Percentiles rank a stretch among this genome's conserved stretches.
These are phyloP conservation scores for Brachyrhaphis roseni DNA, from an alignment of 2,797 vertebrate genomes.

Conservation along the genomic window DNA sequence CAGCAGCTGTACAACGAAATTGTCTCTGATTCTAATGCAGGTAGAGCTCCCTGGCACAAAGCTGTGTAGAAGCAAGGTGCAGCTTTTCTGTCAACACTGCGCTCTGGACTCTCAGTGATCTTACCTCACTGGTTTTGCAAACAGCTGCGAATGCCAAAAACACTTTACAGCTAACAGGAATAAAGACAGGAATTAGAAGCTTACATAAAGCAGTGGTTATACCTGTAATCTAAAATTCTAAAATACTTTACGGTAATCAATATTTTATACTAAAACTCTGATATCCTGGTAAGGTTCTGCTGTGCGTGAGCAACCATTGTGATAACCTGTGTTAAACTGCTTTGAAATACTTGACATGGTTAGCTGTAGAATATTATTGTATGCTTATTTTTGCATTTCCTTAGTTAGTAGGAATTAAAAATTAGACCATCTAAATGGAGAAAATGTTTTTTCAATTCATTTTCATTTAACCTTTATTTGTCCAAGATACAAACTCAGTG, in stretches of 20 bases:
- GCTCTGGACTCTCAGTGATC: neutral
- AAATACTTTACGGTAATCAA: neutral
- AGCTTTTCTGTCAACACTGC: neutral
- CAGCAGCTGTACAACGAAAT: conserved; percentile 81
- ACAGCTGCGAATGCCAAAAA: neutral
- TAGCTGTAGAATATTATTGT: neutral
- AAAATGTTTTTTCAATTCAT: neutral
- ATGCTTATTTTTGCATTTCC: neutral
- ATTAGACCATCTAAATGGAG: neutral
- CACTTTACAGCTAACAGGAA: neutral
- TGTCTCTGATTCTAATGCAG: conserved; percentile 65
- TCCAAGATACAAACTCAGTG: neutral
- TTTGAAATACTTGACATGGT: neutral
- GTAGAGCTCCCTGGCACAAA: conserved; percentile 48
- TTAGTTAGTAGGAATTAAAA: neutral
- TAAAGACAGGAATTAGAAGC: neutral
- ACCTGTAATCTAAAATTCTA: neutral
- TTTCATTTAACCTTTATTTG: neutral
- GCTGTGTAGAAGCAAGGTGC: neutral
- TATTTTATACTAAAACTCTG: neutral
- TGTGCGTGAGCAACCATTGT: neutral
- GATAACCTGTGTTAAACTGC: neutral
- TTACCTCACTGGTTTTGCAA: neutral
- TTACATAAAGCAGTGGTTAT: neutral
- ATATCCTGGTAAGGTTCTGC: neutral